Evolutionary conservation across 2,797 vertebrate species (phyloP).

Genomic region (Gallinago stenura): DNA sequence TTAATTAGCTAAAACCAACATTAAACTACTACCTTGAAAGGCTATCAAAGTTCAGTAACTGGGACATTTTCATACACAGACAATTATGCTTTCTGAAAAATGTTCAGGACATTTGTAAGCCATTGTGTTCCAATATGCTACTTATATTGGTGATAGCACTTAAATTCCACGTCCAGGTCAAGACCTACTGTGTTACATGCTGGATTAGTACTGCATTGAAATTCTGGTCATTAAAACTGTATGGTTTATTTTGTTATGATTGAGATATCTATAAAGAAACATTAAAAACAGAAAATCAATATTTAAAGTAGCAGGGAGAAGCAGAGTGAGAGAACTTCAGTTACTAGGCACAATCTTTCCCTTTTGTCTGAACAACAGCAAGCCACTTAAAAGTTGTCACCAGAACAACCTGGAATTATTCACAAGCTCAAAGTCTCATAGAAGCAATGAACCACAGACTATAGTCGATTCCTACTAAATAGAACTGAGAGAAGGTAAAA

Average conservation of each 20-base stretch:
- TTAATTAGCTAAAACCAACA: neutral
- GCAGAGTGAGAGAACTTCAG: neutral
- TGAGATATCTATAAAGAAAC: neutral
- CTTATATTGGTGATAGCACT: neutral
- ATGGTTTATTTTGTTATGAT: neutral
- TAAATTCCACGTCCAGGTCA: neutral
- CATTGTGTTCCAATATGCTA: neutral
- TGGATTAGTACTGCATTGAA: neutral
- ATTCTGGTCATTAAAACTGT: neutral
- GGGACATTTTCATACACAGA: neutral
- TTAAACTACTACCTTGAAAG: neutral
- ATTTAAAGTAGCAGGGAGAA: neutral
- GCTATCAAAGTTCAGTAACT: neutral
- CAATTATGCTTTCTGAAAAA: neutral
- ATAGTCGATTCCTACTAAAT: fast-evolving
- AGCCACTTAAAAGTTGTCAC: neutral
- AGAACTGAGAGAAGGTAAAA: neutral
- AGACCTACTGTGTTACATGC: neutral
- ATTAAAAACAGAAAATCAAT: neutral
- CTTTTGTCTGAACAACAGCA: neutral
- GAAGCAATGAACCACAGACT: neutral
- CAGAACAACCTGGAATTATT: neutral
- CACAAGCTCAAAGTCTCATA: neutral
- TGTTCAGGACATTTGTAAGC: neutral
- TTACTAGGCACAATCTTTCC: neutral